These are phyloP conservation scores for Orientallactaga sibirica DNA, from an alignment of 2,797 vertebrate genomes.

Conservation along the genomic window DNA sequence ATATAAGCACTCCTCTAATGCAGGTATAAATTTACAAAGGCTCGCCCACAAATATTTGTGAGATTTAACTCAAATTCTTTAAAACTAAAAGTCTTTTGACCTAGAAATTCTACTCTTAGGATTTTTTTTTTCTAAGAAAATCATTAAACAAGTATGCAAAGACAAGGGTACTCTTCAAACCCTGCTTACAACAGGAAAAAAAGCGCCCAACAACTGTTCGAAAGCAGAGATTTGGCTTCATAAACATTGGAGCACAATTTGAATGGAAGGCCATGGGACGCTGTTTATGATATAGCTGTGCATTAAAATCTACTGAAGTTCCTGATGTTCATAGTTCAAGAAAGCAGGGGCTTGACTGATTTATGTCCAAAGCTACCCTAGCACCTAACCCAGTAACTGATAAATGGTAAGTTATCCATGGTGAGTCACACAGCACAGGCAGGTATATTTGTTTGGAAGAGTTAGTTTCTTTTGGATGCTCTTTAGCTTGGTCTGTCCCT, in stretches of 20 bases:
- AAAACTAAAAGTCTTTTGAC: constrained; percentile 43
- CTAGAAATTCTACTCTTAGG: neutral
- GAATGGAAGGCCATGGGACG: neutral
- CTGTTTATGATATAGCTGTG: neutral
- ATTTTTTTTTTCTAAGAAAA: constrained; percentile 33
- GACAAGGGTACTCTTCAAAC: neutral
- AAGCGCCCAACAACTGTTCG: neutral
- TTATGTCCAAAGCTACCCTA: neutral
- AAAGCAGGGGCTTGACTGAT: neutral
- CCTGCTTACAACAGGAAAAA: neutral
- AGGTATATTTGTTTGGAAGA: neutral
- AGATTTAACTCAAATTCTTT: constrained; percentile 7
- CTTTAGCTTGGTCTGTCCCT: neutral
- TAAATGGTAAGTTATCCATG: neutral
- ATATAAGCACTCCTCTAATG: neutral
- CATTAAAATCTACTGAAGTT: neutral
- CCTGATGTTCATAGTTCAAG: neutral
- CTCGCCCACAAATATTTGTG: neutral
- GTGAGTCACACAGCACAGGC: neutral
- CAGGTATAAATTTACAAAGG: neutral
- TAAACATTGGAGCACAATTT: neutral
- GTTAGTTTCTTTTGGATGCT: neutral
- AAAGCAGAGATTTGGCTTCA: neutral
- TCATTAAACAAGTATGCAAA: neutral
- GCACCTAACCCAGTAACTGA: neutral